phyloP scores from a whole-genome alignment of 2,797 vertebrate genomes.

The Mormyrus proboscirostris region DNA sequence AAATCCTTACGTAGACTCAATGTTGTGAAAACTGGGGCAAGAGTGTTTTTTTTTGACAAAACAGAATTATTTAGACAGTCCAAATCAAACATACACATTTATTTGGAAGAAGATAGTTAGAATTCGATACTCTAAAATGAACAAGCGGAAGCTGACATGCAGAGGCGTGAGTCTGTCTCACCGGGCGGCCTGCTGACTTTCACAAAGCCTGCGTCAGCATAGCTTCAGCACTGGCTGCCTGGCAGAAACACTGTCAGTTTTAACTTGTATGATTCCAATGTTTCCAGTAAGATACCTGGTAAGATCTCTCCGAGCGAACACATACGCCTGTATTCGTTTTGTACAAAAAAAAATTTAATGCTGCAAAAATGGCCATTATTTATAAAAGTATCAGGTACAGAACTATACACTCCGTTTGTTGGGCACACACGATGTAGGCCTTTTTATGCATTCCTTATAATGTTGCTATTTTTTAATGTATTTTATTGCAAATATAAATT shows the following conservation, averaged over 20 bases:
- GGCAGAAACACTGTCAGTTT: neutral
- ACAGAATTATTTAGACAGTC: neutral
- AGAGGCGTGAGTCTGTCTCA: neutral
- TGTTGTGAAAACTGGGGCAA: neutral
- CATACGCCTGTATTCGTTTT: neutral
- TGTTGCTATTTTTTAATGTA: neutral
- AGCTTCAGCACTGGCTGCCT: neutral
- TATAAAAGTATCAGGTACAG: neutral
- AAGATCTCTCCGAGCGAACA: neutral
- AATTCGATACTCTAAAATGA: neutral
- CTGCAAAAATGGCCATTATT: neutral
- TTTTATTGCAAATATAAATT: neutral
- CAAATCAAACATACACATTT: neutral
- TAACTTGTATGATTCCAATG: neutral
- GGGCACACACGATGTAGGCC: neutral
- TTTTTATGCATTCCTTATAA: neutral
- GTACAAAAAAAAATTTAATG: neutral
- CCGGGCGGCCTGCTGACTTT: neutral
- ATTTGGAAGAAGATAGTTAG: neutral
- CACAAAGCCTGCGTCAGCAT: neutral
- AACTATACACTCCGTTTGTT: neutral
- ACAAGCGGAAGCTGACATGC: neutral
- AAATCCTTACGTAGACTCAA: neutral
- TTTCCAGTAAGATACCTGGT: neutral
- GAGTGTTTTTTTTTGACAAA: neutral